These are phyloP conservation scores for Leptarthrus brevirostris DNA, from an alignment of 2,888 invertebrate species.

Conservation along the genomic window DNA sequence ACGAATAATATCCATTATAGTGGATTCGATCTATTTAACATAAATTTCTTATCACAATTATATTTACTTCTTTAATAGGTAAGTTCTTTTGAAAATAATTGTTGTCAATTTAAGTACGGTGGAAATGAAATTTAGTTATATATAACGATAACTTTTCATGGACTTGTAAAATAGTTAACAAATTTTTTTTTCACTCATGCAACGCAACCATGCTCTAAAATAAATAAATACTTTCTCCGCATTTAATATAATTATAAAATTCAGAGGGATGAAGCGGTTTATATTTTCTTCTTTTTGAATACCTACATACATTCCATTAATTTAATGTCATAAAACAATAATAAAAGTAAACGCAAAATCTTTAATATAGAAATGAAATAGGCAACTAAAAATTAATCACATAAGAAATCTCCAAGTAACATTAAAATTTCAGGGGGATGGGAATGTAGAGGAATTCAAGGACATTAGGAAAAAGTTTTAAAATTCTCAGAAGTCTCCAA, in stretches of 20 bases:
- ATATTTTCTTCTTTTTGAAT: not conserved
- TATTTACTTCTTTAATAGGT: conserved; percentile 25
- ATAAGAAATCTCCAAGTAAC: too few relatives aligned
- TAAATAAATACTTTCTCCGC: conserved; percentile 30
- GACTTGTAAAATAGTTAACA: not conserved
- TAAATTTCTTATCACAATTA: conserved; percentile 29
- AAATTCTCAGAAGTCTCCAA: conserved; percentile 51
- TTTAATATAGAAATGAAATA: not conserved
- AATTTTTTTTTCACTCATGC: conserved; percentile 34
- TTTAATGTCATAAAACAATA: too few relatives aligned
- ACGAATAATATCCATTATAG: not conserved
- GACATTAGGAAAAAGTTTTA: conserved; percentile 10
- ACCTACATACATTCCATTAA: not conserved
- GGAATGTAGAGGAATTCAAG: conserved; percentile 1
- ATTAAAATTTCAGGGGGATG: too few relatives aligned
- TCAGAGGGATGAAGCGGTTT: conserved; percentile 24
- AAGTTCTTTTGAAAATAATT: conserved; percentile 35
- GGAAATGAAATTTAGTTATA: conserved; percentile 24
- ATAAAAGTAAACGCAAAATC: too few relatives aligned
- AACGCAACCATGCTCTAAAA: conserved; percentile 39
- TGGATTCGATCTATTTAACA: conserved; percentile 6
- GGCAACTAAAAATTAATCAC: conserved; percentile 19
- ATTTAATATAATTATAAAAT: not conserved
- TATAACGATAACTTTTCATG: conserved; percentile 3
- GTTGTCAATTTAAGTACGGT: conserved; percentile 24